A percentile compares a stretch with the other conserved stretches of the same genome.
phyloP scores from a whole-genome alignment of 1,140 invertebrate genomes.

The Brachystomella parvula region DNA sequence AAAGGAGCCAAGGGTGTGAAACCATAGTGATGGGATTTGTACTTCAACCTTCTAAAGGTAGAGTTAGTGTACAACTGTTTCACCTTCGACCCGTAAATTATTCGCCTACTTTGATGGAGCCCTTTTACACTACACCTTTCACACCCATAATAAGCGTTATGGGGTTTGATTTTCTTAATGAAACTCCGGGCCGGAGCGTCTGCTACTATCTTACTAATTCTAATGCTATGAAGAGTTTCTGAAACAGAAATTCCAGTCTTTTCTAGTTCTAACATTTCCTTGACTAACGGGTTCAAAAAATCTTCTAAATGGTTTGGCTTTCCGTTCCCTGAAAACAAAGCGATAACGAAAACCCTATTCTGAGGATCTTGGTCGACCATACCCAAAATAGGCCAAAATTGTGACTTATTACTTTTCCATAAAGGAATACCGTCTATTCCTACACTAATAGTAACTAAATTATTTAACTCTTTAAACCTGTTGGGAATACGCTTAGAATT shows the following conservation, averaged over 20 bases:
- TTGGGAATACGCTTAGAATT: neutral
- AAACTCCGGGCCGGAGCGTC: slow-evolving; percentile 18
- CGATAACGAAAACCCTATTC: slow-evolving; percentile 17
- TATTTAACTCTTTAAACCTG: neutral
- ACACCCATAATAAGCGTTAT: slow-evolving; percentile 18
- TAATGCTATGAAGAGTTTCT: neutral
- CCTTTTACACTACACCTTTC: slow-evolving; percentile 16
- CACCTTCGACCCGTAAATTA: neutral
- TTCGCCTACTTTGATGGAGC: neutral
- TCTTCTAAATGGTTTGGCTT: slow-evolving; percentile 18
- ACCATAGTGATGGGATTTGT: slow-evolving; percentile 21
- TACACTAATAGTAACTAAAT: slow-evolving; percentile 18
- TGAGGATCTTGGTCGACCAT: slow-evolving; percentile 17
- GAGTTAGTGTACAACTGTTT: neutral
- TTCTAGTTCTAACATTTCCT: slow-evolving; percentile 16
- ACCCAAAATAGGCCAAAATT: slow-evolving; percentile 25
- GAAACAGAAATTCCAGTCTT: neutral
- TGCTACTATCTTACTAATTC: slow-evolving; percentile 12
- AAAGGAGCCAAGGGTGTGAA: neutral
- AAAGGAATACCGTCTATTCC: slow-evolving; percentile 22
- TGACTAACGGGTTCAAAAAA: slow-evolving; percentile 8
- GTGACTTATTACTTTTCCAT: slow-evolving; percentile 6
- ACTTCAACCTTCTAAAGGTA: neutral
- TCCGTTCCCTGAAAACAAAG: slow-evolving; percentile 15
- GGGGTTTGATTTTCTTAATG: slow-evolving; percentile 10